A percentile compares a stretch with the other conserved stretches of the same genome.
Conservation (phyloP, 2,113 vertebrate species). For the Ranitomeya imitator region DNA sequence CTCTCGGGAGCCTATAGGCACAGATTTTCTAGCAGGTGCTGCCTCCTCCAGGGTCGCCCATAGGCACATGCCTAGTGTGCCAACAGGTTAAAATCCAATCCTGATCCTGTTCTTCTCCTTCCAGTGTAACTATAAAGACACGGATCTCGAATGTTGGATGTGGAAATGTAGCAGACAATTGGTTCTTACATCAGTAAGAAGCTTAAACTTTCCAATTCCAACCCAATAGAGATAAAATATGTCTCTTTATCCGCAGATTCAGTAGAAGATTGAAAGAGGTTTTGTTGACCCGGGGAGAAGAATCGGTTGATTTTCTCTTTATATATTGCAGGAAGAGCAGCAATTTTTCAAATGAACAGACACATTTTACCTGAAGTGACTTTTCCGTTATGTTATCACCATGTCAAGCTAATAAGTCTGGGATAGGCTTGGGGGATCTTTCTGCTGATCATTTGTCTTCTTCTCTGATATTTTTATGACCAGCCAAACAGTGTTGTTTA, state of each 20-base stretch:
- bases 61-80: not conserved
- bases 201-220: not conserved
- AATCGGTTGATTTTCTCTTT: conserved; percentile 20
- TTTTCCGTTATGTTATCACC: conserved; percentile 26
- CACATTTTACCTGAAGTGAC: conserved; percentile 50
- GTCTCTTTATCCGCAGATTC: not conserved
- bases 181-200: not conserved
- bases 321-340: conserved; percentile 22
- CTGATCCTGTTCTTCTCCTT: not conserved
- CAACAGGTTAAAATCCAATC: not conserved
- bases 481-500: conserved; percentile 26
- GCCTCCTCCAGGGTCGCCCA: not conserved
- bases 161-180: not conserved
- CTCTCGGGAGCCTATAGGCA: not conserved
- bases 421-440: conserved; percentile 40
- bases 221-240: conserved; percentile 19
- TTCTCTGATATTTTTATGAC: conserved; percentile 40
- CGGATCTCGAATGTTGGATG: not conserved
- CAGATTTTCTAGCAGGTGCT: not conserved
- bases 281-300: conserved; percentile 23
- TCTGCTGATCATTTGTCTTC: conserved; percentile 40
- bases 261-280: conserved; percentile 12
- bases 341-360: conserved; percentile 32
- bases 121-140: not conserved
- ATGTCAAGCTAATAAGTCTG: conserved; percentile 47